Conservation (phyloP, 2,797 vertebrate genomes). For the Oreonectes daqikongensis region DNA sequence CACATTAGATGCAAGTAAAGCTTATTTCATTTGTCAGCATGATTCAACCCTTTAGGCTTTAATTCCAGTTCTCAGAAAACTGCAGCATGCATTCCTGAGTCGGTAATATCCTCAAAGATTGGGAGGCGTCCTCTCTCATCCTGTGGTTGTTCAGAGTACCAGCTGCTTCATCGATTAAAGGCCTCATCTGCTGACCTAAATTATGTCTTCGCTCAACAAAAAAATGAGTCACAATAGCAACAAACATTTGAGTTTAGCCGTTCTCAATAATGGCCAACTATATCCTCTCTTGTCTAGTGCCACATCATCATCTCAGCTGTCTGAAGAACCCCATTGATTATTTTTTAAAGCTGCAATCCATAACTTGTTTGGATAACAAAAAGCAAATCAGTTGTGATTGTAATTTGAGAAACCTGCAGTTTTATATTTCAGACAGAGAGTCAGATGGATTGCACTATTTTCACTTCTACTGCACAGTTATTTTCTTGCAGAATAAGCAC, state of each 20-base stretch:
- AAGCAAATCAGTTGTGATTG: background rate
- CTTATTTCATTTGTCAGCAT: background rate
- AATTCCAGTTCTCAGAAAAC: background rate
- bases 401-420: no score
- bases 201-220: slow-evolving; percentile 44
- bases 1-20: no score
- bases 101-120: background rate
- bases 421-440: no score
- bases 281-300: background rate
- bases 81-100: background rate
- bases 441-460: background rate
- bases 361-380: background rate
- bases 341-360: background rate
- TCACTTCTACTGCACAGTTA: background rate
- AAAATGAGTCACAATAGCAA: slow-evolving; percentile 43
- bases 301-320: background rate
- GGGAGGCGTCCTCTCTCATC: background rate
- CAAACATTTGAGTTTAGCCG: slow-evolving; percentile 43
- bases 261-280: slow-evolving; percentile 31
- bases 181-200: slow-evolving; percentile 45
- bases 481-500: background rate
- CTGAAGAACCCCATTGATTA: background rate
- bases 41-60: background rate
- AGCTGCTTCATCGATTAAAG: slow-evolving; percentile 52
- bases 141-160: background rate